A percentile compares a stretch with the other conserved stretches of the same genome.
These are phyloP conservation scores for Agriotes lineatus DNA, from an alignment of 2,888 invertebrate species.

Conservation along the genomic window DNA sequence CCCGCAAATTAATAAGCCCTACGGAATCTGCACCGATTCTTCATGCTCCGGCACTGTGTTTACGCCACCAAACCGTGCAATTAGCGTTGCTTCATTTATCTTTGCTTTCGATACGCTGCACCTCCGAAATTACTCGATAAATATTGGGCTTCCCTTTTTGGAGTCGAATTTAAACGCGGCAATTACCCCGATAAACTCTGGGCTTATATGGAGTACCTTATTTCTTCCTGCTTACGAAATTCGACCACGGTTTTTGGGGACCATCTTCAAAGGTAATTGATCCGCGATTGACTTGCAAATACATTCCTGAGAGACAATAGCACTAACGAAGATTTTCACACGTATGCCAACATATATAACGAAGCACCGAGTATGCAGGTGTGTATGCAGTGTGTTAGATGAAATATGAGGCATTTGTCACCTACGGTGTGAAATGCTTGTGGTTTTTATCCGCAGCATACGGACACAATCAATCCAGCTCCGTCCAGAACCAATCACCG, in stretches of 20 bases:
- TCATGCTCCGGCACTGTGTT: slow-evolving; percentile 18
- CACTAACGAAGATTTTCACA: slow-evolving; percentile 29
- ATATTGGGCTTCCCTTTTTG: slow-evolving; percentile 34
- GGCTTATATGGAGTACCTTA: slow-evolving; percentile 20
- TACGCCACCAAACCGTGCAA: slow-evolving; percentile 31
- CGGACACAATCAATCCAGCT: slow-evolving; percentile 36
- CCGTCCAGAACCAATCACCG: slow-evolving; percentile 32
- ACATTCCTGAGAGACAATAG: slow-evolving; percentile 12
- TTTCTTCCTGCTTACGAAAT: background rate
- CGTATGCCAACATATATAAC: slow-evolving; percentile 16
- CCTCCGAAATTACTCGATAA: slow-evolving; percentile 29
- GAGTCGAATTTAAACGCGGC: slow-evolving; percentile 20
- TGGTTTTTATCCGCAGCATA: slow-evolving; percentile 26
- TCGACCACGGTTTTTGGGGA: too few relatives aligned
- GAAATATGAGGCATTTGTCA: slow-evolving; percentile 43
- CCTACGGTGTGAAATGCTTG: slow-evolving; percentile 39
- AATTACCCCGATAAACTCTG: slow-evolving; percentile 18
- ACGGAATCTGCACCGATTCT: slow-evolving; percentile 28
- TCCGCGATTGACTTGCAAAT: background rate
- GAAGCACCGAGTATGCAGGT: slow-evolving; percentile 25
- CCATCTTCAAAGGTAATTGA: too few relatives aligned
- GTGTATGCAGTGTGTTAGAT: slow-evolving; percentile 29
- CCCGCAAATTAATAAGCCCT: slow-evolving; percentile 24
- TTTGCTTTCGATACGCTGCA: slow-evolving; percentile 30
- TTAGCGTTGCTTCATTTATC: slow-evolving; percentile 35